Base-by-base conservation (phyloP, 2,113 vertebrate genomes). In the Desmodus rotundus region DNA sequence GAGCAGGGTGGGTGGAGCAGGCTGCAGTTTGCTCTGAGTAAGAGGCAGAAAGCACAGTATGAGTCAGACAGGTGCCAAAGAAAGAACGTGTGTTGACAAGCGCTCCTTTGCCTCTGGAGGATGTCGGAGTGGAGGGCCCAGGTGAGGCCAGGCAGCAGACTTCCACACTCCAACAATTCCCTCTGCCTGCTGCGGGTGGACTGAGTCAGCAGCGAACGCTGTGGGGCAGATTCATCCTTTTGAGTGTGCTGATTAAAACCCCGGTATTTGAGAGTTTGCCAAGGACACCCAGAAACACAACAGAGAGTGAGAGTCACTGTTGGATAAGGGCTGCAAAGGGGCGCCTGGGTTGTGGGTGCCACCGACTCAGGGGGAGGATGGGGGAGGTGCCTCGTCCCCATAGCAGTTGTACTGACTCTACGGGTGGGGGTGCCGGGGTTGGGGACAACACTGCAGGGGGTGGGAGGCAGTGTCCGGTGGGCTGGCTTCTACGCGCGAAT, bases 221-320 rank as follows among this genome's bases (percentile, higher is more conserved):
- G 15, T 9, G 19, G 61, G 24, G 22, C 0, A 65, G 47, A 88
- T 38, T 67, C 4, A 15, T 24, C 50, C 3, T 83, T 68, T 70
- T 10, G 6, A 52, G 85, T 38, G 7, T 33, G 36, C 33, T 67
- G 58, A 65, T 58, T 73, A n/a, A 89, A 95, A 85, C 38, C 11
- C 22, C 68, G 33, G 33, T 17, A 45, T 58, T 84, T 91, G 70
- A 77, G 85, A 65, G 61, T 81, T 89, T 86, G 6, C 17, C 52
- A 76, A 33, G 58, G 4, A 72, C 28, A 47, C 24, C 41, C 45
- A 65, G 61, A 28, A 43, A 50, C 28, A 80, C 45, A 86, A 13
- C 16, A 87, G 24, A 45, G 65, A 38, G 47, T 70, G 54, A 26
- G 6, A n/a, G n/a, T 11, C n/a, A 5, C 33, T 63, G 73, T n/a